Base-by-base conservation (phyloP, 2,797 vertebrate genomes). In the Epinephelus coioides region DNA sequence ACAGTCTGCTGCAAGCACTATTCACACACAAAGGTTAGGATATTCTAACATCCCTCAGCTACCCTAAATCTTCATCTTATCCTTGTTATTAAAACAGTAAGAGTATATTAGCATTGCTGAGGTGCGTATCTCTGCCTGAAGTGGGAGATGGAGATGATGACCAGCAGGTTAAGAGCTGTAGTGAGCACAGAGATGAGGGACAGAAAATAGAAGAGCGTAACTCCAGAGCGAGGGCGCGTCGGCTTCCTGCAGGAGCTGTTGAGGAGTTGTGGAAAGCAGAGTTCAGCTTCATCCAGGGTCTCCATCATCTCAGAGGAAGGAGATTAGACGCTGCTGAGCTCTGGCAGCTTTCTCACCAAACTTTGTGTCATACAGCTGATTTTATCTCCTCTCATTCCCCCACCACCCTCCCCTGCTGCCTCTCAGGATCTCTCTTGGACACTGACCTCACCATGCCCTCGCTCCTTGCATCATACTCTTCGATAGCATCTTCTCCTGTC, bases 91-190 rank as follows among this genome's bases (percentile, higher is more conserved):
- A 12, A 9, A 40, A 8, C 40, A 44, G 6, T 9, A 34, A 34
- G 6, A 46, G 17, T 27, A 34, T 5, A 21, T 5, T 5, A 49
- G 18, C 18, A 49, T 15, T 34, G 55, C 38, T 56, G 43, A 57
- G 23, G 53, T 0, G 67, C 4, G 4, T 59, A 17, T 69, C 43
- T 34, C 68, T 69, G 68, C 68, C 68, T 69, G 68, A 69, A 69
- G 19, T 69, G 68, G 68, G 68, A 69, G 54, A 69, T 69, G 68
- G 54, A 47, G 54, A 69, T 57, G 67, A 69, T 56, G 51, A 68
- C 51, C 51, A 68, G 38, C 66, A 68, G 51, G 51, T 68, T 68
- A 21, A 68, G 38, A 55, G 21, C 5, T 19, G 51, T 17, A n/a
- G 66, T 68, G 51, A 55, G 2, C 17, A 56, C 2, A 46, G 53